Evolutionary conservation across 2,888 invertebrate species (phyloP).

Genomic region (Cyaniris semiargus): DNA sequence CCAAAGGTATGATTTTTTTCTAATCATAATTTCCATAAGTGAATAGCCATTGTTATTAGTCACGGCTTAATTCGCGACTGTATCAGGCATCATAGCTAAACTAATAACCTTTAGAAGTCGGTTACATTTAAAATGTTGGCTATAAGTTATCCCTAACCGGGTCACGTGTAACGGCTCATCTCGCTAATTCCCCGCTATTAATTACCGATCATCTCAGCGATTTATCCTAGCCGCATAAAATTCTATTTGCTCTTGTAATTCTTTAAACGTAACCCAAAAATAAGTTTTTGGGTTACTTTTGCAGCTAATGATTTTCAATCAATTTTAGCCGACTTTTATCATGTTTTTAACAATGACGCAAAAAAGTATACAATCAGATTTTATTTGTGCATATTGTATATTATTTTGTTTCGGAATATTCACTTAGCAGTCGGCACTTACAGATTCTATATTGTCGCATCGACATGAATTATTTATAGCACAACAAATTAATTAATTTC

Average conservation of each 20-base stretch:
- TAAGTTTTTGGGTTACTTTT: not conserved
- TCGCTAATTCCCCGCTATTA: not conserved
- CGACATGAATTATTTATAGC: not conserved
- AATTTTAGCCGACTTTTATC: not conserved
- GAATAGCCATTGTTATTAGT: not conserved
- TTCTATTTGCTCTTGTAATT: not conserved
- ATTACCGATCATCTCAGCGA: not conserved
- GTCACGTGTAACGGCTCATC: slow-evolving; percentile 3
- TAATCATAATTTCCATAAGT: not conserved
- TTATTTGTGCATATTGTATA: no score
- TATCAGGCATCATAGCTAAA: not conserved
- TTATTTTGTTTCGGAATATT: not conserved
- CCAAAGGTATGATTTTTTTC: not conserved
- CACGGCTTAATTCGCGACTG: not conserved
- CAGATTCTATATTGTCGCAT: not conserved
- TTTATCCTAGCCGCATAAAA: not conserved
- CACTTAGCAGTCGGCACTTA: not conserved
- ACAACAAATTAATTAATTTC: not conserved
- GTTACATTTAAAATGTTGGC: not conserved
- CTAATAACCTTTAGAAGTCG: not conserved
- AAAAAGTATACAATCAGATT: not conserved
- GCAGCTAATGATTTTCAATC: not conserved
- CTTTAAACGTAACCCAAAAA: not conserved
- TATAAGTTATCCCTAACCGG: not conserved
- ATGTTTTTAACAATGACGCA: not conserved